Conservation (phyloP, 2,888 invertebrate genomes). For the Cephus nigrinus region DNA sequence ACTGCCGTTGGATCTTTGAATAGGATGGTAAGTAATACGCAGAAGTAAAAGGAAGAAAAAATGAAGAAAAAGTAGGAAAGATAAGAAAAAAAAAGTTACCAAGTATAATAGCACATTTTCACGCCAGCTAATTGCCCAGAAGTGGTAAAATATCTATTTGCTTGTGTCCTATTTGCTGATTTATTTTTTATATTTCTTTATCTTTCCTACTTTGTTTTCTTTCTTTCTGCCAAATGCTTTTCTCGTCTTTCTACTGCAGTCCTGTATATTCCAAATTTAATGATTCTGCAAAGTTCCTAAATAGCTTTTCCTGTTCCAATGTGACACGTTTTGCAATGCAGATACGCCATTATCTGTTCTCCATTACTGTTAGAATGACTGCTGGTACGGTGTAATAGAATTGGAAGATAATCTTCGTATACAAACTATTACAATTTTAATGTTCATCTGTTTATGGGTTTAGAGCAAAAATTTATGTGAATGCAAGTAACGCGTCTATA, state of each 20-base stretch:
- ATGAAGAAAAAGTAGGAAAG: not conserved
- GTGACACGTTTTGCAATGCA: not conserved
- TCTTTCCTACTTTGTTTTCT: not conserved
- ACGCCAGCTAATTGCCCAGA: not conserved
- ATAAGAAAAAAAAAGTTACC: not conserved
- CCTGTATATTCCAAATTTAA: not conserved
- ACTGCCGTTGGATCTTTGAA: not conserved
- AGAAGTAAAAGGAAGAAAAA: not conserved
- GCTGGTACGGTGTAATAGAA: not conserved
- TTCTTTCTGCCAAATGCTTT: not conserved
- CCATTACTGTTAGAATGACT: not conserved
- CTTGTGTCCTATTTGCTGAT: not conserved
- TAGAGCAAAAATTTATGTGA: not conserved
- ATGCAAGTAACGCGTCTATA: not conserved
- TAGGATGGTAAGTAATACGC: not conserved
- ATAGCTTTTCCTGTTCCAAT: not conserved
- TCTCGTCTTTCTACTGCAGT: not conserved
- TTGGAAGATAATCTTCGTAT: not conserved
- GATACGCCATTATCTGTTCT: not conserved
- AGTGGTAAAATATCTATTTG: not conserved
- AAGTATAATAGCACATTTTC: not conserved
- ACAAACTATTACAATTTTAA: not conserved
- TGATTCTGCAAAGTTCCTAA: not conserved
- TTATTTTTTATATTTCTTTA: not conserved
- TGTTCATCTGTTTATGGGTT: not conserved